phyloP scores from a whole-genome alignment of 2,113 vertebrate genomes.

The Haliaeetus leucogaster region DNA sequence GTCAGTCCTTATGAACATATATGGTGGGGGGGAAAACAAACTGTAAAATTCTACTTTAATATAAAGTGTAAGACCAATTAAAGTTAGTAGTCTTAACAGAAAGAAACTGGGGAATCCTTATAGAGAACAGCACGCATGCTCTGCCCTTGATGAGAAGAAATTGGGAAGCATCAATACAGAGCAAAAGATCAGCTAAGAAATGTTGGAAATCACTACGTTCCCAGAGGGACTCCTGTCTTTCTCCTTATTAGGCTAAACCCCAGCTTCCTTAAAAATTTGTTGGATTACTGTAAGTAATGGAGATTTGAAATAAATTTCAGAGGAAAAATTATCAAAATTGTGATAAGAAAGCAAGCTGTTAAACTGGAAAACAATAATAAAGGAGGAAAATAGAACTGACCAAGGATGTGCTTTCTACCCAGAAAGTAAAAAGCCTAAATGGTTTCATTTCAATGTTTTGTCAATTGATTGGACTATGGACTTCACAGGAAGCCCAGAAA shows the following conservation, averaged over 20 bases:
- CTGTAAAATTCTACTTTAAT: background rate
- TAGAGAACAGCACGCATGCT: background rate
- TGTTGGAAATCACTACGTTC: background rate
- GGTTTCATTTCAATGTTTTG: background rate
- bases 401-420: background rate
- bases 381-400: background rate
- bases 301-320: background rate
- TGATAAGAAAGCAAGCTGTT: background rate
- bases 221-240: background rate
- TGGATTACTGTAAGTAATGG: background rate
- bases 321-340: background rate
- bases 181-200: background rate
- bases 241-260: background rate
- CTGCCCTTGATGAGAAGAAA: background rate
- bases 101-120: background rate
- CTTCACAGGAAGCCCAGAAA: background rate
- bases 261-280: background rate
- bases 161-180: background rate
- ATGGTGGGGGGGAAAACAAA: background rate
- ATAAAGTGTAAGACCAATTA: background rate
- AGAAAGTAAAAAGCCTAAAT: background rate
- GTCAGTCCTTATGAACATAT: background rate
- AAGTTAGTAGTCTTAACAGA: background rate
- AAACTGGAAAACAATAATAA: background rate
- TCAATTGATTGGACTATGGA: background rate